These are phyloP conservation scores for Apotomis betuletana DNA, from an alignment of 2,888 invertebrate genomes.

Conservation along the genomic window DNA sequence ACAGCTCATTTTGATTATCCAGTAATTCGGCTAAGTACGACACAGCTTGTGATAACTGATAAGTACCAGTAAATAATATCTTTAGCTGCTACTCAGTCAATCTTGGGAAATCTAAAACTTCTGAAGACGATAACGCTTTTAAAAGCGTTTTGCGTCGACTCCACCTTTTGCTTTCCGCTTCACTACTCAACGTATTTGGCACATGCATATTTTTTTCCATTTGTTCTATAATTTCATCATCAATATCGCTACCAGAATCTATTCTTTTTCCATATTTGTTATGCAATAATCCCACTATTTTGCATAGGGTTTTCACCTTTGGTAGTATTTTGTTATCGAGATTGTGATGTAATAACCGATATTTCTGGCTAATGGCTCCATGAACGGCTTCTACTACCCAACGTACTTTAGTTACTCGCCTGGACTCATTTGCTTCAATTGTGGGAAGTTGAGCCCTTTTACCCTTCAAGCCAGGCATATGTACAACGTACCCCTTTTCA, in stretches of 20 bases:
- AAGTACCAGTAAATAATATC: conserved; percentile 2
- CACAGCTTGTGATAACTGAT: conserved; percentile 14
- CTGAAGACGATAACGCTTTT: conserved; percentile 2
- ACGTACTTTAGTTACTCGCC: background rate
- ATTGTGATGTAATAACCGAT: background rate
- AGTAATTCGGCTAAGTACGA: conserved; percentile 6
- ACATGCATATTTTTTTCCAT: background rate
- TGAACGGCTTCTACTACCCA: conserved; percentile 4
- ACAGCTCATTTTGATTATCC: background rate
- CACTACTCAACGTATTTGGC: background rate
- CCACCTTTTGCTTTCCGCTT: conserved; percentile 3
- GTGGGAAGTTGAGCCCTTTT: background rate
- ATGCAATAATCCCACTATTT: conserved; percentile 8
- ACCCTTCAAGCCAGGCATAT: background rate
- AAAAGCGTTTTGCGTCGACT: background rate
- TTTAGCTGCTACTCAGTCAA: conserved; percentile 10
- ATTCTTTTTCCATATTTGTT: conserved; percentile 2
- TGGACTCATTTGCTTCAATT: conserved; percentile 1
- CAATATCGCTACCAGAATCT: background rate
- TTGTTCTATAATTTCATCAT: background rate
- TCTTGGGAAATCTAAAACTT: conserved; percentile 10
- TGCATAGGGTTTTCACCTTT: background rate
- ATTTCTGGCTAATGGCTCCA: background rate
- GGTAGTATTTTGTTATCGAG: background rate
- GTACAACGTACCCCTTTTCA: background rate